Conservation (phyloP, 2,888 invertebrate species). For the Brassicogethes aeneus region DNA sequence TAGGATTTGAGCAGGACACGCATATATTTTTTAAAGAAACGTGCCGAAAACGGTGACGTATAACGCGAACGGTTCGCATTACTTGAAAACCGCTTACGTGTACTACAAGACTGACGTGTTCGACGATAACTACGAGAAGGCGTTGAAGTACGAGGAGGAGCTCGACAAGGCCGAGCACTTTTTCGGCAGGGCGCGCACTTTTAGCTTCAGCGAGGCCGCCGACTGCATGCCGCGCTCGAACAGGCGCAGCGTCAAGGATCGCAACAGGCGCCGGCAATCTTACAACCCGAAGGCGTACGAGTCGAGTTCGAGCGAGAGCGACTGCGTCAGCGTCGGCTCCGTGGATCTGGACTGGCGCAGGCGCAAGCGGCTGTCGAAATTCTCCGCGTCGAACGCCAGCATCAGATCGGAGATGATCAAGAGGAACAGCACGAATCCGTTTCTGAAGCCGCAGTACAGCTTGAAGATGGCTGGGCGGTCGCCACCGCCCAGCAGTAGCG, state of each 20-base stretch:
- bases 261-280: conserved; percentile 46
- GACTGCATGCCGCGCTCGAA: conserved; percentile 23
- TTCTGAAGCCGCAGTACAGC: conserved; percentile 38
- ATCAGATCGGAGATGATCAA: conserved; percentile 37
- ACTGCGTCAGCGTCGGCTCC: conserved; percentile 40
- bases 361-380: conserved; percentile 33
- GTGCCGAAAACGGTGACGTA: conserved; percentile 12
- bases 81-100: conserved; percentile 30
- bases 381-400: conserved; percentile 37
- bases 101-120: conserved; percentile 28
- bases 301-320: conserved; percentile 46
- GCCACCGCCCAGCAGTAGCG: conserved; percentile 47
- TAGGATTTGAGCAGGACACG: conserved; percentile 22
- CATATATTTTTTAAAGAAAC: conserved; percentile 21
- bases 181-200: conserved; percentile 25
- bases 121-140: conserved; percentile 3
- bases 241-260: conserved; percentile 45
- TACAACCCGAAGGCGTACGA: conserved; percentile 50
- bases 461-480: conserved; percentile 40
- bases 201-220: conserved; percentile 26
- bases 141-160: background rate
- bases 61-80: conserved; percentile 23
- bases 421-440: conserved; percentile 27
- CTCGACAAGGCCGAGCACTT: conserved; percentile 4
- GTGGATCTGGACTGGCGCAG: conserved; percentile 39